phyloP scores from a whole-genome alignment of 2,797 vertebrate genomes.

The Chanos chanos region DNA sequence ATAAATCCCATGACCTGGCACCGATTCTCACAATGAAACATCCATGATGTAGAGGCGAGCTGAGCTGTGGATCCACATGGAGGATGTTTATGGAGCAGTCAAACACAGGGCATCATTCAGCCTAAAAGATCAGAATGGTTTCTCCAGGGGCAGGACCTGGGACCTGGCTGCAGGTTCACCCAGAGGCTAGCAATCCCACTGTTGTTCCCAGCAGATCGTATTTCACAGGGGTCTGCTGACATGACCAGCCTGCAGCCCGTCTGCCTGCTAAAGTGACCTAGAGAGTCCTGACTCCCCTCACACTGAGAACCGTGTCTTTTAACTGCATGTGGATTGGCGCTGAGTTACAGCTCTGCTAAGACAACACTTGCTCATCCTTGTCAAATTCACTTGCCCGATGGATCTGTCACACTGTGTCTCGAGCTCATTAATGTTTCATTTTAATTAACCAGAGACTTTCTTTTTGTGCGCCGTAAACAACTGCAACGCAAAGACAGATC shows the following conservation, averaged over 20 bases:
- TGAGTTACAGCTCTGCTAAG: too few relatives aligned
- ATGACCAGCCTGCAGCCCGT: constrained; percentile 42
- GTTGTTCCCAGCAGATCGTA: constrained; percentile 58
- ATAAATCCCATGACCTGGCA: too few relatives aligned
- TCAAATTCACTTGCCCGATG: too few relatives aligned
- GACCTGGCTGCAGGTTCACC: constrained; percentile 60
- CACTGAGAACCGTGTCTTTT: too few relatives aligned
- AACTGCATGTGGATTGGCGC: too few relatives aligned
- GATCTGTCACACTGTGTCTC: too few relatives aligned
- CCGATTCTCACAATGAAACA: too few relatives aligned
- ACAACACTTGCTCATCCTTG: too few relatives aligned
- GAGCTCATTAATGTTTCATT: not conserved
- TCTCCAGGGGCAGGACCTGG: constrained; percentile 64
- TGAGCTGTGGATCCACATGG: constrained; percentile 20
- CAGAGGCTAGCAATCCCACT: constrained; percentile 58
- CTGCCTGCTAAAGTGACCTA: constrained; percentile 38
- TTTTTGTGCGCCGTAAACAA: not conserved
- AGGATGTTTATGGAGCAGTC: constrained; percentile 61
- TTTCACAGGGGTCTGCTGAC: constrained; percentile 60
- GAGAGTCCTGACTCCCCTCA: constrained; percentile 17
- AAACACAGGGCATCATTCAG: constrained; percentile 60
- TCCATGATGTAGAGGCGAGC: too few relatives aligned
- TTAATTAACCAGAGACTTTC: not conserved
- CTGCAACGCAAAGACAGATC: too few relatives aligned
- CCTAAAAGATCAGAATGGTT: constrained; percentile 56